These are phyloP conservation scores for Yponomeuta plumbellus DNA, from an alignment of 2,888 invertebrate species.

Conservation along the genomic window DNA sequence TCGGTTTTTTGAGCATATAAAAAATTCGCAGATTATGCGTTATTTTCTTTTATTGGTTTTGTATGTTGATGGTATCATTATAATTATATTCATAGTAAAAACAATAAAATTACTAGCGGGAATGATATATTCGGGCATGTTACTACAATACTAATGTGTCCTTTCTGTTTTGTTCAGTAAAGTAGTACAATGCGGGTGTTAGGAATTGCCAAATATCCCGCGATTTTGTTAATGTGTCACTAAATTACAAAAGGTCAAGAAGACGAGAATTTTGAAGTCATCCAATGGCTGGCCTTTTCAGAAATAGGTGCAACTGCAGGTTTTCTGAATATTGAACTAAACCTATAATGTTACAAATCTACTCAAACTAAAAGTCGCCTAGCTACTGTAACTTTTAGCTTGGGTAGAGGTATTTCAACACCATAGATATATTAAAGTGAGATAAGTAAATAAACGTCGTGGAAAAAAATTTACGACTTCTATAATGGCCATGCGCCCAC, in stretches of 20 bases:
- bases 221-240: not conserved
- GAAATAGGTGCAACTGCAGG: not conserved
- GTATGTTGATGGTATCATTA: constrained; percentile 53
- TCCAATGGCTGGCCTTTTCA: not conserved
- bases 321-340: not conserved
- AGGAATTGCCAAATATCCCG: constrained; percentile 4
- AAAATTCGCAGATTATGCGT: constrained; percentile 22
- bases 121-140: constrained; percentile 56
- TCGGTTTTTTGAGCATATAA: constrained; percentile 61
- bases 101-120: constrained; percentile 45
- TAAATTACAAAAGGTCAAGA: not conserved
- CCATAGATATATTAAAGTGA: no score
- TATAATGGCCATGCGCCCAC: not conserved
- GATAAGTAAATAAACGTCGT: not conserved
- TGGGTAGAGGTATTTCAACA: no score
- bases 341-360: not conserved
- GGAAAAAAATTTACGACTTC: not conserved
- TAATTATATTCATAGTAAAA: constrained; percentile 50
- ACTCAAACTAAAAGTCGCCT: no score
- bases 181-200: constrained; percentile 8
- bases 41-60: constrained; percentile 36
- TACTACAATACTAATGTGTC: constrained; percentile 40
- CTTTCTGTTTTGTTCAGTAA: constrained; percentile 15
- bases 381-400: no score
- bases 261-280: not conserved